These are phyloP conservation scores for Urocitellus parryii DNA, from an alignment of 2,113 vertebrate species.

Conservation along the genomic window DNA sequence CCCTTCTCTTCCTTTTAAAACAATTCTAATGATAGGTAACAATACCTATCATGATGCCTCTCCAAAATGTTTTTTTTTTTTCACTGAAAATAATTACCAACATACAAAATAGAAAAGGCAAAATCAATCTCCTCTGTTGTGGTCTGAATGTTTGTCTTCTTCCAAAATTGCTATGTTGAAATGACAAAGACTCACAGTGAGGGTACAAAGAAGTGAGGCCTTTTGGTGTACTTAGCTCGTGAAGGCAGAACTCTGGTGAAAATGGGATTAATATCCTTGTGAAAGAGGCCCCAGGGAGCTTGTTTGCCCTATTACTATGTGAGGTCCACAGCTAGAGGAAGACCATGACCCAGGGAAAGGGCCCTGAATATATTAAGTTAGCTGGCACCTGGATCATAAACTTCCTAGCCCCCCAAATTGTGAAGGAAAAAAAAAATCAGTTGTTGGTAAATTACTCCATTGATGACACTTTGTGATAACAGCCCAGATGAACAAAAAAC, in stretches of 20 bases:
- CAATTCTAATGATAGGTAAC: neutral
- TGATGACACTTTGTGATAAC: neutral
- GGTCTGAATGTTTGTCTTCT: neutral
- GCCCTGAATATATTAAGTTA: neutral
- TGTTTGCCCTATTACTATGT: too few species aligned
- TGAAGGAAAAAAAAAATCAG: neutral
- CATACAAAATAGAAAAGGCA: neutral
- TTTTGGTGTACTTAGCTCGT: neutral
- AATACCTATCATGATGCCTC: neutral
- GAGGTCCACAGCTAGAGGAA: neutral
- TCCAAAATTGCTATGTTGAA: neutral
- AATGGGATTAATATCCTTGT: neutral
- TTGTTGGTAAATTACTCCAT: neutral
- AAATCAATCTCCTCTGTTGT: neutral
- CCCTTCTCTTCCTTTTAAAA: neutral
- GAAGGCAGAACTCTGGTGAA: neutral
- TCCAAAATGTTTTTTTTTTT: neutral
- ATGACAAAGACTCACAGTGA: neutral
- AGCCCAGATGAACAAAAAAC: neutral
- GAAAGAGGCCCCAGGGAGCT: too few species aligned
- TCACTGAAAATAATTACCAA: neutral
- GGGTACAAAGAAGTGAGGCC: neutral
- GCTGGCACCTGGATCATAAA: neutral
- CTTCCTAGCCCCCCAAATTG: neutral
- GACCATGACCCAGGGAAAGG: neutral